Evolutionary conservation across 2,113 vertebrate species (phyloP).

Genomic region (Syrmaticus mikado): DNA sequence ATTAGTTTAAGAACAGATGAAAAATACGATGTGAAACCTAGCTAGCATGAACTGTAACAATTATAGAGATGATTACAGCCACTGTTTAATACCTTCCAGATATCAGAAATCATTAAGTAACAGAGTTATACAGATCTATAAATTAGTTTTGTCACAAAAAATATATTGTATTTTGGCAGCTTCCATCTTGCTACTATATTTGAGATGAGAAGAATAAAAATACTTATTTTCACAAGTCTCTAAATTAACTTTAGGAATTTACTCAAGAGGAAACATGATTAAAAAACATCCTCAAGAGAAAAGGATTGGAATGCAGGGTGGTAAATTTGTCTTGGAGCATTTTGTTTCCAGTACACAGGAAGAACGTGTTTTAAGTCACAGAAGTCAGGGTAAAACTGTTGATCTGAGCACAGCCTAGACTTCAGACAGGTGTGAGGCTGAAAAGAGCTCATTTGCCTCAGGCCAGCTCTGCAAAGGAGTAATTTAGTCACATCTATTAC

Average conservation of each 20-base stretch:
- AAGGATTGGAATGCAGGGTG: neutral
- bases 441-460: neutral
- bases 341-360: neutral
- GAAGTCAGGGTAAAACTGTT: neutral
- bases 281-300: neutral
- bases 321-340: slow-evolving; percentile 25
- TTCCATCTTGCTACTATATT: slow-evolving; percentile 19
- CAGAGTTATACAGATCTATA: slow-evolving; percentile 24
- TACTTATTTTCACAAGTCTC: slow-evolving; percentile 32
- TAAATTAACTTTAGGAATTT: slow-evolving; percentile 9
- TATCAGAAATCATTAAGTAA: slow-evolving; percentile 66
- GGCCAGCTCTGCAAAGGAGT: neutral
- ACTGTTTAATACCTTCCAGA: slow-evolving; percentile 71
- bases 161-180: slow-evolving; percentile 37
- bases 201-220: neutral
- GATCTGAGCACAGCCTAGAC: neutral
- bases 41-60: slow-evolving; percentile 75
- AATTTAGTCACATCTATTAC: neutral
- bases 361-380: neutral
- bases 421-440: neutral
- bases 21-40: slow-evolving; percentile 76
- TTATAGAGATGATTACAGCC: slow-evolving; percentile 78
- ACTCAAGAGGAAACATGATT: neutral
- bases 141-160: slow-evolving; percentile 52
- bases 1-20: slow-evolving; percentile 81